Evolutionary conservation across 2,113 vertebrate genomes (phyloP).

Genomic region (Puma concolor): DNA sequence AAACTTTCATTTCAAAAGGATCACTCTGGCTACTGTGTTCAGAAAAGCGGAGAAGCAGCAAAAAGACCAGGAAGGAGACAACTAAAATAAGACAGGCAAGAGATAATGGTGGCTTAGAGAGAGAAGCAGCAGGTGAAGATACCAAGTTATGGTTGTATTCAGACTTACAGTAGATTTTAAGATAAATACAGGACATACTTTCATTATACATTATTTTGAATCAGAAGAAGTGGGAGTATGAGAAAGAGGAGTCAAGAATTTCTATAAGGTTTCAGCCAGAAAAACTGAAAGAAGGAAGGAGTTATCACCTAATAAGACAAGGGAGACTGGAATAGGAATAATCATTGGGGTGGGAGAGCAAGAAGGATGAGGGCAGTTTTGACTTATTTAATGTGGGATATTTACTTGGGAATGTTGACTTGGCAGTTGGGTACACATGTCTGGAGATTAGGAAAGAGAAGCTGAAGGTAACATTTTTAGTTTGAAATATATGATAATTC

Average conservation of each 20-base stretch:
- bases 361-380: not conserved
- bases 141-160: not conserved
- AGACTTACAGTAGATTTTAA: not conserved
- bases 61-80: not conserved
- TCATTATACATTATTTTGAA: not conserved
- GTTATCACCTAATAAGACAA: not conserved
- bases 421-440: not conserved
- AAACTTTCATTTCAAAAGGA: constrained; percentile 19
- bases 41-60: not conserved
- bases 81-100: not conserved
- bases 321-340: not conserved
- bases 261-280: not conserved
- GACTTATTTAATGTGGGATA: not conserved
- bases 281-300: not conserved
- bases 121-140: not conserved
- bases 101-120: not conserved
- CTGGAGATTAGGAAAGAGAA: constrained; percentile 41
- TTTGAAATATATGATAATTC: constrained; percentile 57
- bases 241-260: not conserved
- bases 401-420: not conserved
- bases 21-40: not conserved
- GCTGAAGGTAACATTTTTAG: constrained; percentile 47
- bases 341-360: not conserved
- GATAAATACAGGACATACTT: not conserved
- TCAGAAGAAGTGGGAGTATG: not conserved